Evolutionary conservation across 2,888 invertebrate species (phyloP).

Genomic region (Epirrhoe tristata): DNA sequence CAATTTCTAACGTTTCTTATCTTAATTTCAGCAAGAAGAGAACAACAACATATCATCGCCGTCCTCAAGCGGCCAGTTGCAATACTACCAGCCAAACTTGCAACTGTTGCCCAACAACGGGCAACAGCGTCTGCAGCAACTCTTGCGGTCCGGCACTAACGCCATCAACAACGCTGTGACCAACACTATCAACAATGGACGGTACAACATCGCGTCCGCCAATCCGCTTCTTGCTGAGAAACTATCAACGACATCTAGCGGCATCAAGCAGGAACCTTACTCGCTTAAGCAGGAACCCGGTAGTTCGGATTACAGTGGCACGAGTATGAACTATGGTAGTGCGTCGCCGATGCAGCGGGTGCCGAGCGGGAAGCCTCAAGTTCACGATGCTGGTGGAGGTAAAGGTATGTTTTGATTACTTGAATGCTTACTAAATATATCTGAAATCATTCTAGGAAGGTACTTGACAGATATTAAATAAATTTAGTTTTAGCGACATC

Average conservation of each 20-base stretch:
- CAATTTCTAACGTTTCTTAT: conserved; percentile 15
- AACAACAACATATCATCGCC: conserved; percentile 82
- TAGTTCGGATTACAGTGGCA: conserved; percentile 80
- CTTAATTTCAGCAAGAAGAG: conserved; percentile 81
- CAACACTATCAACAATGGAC: conserved; percentile 83
- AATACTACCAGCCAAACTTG: conserved; percentile 79
- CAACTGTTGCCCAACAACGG: conserved; percentile 72
- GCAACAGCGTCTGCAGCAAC: conserved; percentile 77
- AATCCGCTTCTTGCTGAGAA: conserved; percentile 95
- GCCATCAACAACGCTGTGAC: conserved; percentile 77
- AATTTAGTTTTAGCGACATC: conserved; percentile 51
- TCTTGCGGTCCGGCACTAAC: conserved; percentile 77
- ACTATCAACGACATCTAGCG: conserved; percentile 90
- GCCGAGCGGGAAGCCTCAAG: conserved; percentile 82
- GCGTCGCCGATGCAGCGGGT: conserved; percentile 83
- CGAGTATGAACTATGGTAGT: conserved; percentile 82
- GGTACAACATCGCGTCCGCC: conserved; percentile 93
- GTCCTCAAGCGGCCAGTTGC: conserved; percentile 73
- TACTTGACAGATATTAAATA: not conserved
- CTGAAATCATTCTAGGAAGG: not conserved
- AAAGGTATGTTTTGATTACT: conserved; percentile 76
- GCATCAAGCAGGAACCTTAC: conserved; percentile 82
- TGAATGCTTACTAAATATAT: conserved; percentile 28
- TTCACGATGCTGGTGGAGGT: conserved; percentile 83
- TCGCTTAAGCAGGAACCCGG: conserved; percentile 77